Evolutionary conservation across 1,140 invertebrate genomes (phyloP).

Genomic region (Ooceraea biroi): DNA sequence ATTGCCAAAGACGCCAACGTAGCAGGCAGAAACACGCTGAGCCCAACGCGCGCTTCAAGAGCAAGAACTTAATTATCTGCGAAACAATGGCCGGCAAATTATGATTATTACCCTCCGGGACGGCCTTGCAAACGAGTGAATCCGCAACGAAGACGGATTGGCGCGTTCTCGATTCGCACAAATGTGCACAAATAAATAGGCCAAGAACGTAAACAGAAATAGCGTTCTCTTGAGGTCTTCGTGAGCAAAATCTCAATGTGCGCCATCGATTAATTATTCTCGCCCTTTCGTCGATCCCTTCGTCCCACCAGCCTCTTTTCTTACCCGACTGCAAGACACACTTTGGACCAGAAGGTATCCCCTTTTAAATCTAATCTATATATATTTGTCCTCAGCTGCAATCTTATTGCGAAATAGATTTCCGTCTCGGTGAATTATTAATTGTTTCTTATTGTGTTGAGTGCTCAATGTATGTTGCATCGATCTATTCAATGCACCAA

Average conservation of each 20-base stretch:
- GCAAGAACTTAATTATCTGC: slow-evolving; percentile 82
- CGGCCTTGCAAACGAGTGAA: slow-evolving; percentile 66
- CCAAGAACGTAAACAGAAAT: slow-evolving; percentile 77
- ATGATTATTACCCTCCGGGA: slow-evolving; percentile 78
- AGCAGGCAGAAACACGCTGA: slow-evolving; percentile 56
- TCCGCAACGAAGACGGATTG: slow-evolving; percentile 3
- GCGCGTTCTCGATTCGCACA: slow-evolving; percentile 71
- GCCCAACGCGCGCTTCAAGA: slow-evolving; percentile 56
- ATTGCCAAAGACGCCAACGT: slow-evolving; percentile 75
- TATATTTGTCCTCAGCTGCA: slow-evolving; percentile 56
- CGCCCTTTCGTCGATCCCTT: slow-evolving; percentile 54
- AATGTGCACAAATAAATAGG: slow-evolving; percentile 65
- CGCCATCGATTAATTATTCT: slow-evolving; percentile 68
- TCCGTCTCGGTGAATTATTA: slow-evolving; percentile 58
- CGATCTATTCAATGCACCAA: background rate
- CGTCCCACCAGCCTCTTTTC: slow-evolving; percentile 19
- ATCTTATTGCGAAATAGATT: slow-evolving; percentile 64
- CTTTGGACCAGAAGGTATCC: slow-evolving; percentile 61
- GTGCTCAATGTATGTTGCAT: too few species aligned
- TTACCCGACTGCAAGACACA: slow-evolving; percentile 63
- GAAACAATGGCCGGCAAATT: slow-evolving; percentile 80
- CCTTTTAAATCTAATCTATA: slow-evolving; percentile 70
- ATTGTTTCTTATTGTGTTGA: slow-evolving; percentile 53
- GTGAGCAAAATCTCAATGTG: slow-evolving; percentile 73
- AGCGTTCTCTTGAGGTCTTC: slow-evolving; percentile 74